These are phyloP conservation scores for Gari tellinella DNA, from an alignment of 2,888 invertebrate genomes.

Conservation along the genomic window DNA sequence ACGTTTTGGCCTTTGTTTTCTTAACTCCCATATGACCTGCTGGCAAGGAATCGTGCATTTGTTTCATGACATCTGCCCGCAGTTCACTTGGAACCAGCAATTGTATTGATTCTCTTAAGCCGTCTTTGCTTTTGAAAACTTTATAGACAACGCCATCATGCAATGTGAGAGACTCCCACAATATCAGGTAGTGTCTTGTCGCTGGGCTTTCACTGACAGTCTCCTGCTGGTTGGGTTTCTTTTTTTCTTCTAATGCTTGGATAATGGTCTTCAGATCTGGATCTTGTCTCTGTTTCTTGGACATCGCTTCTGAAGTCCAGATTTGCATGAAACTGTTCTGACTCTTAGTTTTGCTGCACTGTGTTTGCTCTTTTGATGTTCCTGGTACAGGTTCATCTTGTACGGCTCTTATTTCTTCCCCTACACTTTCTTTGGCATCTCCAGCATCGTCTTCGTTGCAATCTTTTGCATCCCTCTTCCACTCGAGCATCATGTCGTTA, in stretches of 20 bases:
- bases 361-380: neutral
- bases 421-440: neutral
- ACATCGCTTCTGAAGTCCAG: neutral
- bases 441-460: neutral
- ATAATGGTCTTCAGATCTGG: neutral
- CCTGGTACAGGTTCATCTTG: neutral
- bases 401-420: slow-evolving; percentile 21
- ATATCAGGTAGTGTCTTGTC: slow-evolving; percentile 9
- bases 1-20: neutral
- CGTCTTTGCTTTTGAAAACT: neutral
- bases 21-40: slow-evolving; percentile 12
- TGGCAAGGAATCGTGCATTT: slow-evolving; percentile 1
- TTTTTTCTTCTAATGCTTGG: neutral
- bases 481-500: slow-evolving; percentile 15
- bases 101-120: neutral
- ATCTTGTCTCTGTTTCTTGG: neutral
- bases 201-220: neutral
- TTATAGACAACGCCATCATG: neutral
- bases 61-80: neutral
- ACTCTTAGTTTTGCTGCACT: neutral
- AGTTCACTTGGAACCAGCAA: neutral
- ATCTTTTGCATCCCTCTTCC: no score
- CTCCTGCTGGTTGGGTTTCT: neutral
- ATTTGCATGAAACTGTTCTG: neutral
- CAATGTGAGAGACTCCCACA: slow-evolving; percentile 1